A percentile compares a stretch with the other conserved stretches of the same genome.
Evolutionary conservation across 2,113 vertebrate species (phyloP).

Genomic region (Agapornis roseicollis): DNA sequence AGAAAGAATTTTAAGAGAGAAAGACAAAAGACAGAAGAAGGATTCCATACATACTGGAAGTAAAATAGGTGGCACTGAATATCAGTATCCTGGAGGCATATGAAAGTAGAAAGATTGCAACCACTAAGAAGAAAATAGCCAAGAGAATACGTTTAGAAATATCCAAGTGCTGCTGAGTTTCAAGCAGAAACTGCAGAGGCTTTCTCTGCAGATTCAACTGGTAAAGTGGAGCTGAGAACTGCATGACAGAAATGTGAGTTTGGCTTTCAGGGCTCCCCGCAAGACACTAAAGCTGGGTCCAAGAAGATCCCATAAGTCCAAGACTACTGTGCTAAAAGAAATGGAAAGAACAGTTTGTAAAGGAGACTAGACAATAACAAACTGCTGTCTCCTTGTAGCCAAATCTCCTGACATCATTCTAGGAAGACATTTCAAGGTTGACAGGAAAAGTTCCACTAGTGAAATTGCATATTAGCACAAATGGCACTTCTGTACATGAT

Average conservation of each 20-base stretch:
- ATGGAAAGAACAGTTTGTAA: not conserved
- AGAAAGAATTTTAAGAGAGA: not conserved
- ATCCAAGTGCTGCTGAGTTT: not conserved
- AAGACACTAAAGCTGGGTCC: not conserved
- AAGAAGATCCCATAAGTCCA: not conserved
- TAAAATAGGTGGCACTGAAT: not conserved
- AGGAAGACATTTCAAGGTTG: not conserved
- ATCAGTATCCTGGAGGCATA: not conserved
- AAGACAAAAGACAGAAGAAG: not conserved
- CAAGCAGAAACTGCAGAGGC: not conserved
- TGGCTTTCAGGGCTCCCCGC: not conserved
- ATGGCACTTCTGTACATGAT: not conserved
- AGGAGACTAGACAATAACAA: constrained; percentile 1
- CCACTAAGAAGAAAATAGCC: not conserved
- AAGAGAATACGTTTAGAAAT: not conserved
- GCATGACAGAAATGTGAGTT: rapidly evolving
- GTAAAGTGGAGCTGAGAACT: not conserved
- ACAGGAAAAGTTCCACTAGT: not conserved
- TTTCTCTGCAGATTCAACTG: not conserved
- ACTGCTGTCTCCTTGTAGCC: not conserved
- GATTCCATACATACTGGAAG: not conserved
- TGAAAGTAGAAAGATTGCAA: not conserved
- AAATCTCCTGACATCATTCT: constrained; percentile 12
- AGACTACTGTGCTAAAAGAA: not conserved
- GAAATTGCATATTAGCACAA: not conserved